These are phyloP conservation scores for Tetramorium simillimum DNA, from an alignment of 1,140 invertebrate genomes.

Conservation along the genomic window DNA sequence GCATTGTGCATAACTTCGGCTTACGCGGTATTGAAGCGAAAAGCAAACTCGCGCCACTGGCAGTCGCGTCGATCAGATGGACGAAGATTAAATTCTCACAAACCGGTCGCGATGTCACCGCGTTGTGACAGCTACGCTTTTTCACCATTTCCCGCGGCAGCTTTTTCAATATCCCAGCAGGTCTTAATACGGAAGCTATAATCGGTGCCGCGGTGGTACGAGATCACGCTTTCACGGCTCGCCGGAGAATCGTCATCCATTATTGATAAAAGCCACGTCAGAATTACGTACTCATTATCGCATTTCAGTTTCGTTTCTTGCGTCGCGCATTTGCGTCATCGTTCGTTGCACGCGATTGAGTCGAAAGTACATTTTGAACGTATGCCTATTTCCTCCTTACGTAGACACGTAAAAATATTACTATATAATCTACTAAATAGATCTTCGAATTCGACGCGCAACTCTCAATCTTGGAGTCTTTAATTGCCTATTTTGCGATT, in stretches of 20 bases:
- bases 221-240: constrained; percentile 1
- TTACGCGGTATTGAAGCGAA: not conserved
- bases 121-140: not conserved
- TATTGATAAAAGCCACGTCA: constrained; percentile 5
- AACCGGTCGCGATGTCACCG: not conserved
- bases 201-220: not conserved
- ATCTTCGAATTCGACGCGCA: not conserved
- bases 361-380: not conserved
- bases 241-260: constrained; percentile 10
- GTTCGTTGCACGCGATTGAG: constrained; percentile 10
- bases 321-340: constrained; percentile 11
- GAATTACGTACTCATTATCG: constrained; percentile 34
- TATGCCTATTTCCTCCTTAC: not conserved
- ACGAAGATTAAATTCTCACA: constrained; percentile 36
- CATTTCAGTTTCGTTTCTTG: constrained; percentile 1
- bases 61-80: not conserved
- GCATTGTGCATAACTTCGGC: not conserved
- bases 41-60: not conserved
- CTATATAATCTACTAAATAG: not conserved
- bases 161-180: not conserved
- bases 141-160: not conserved
- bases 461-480: not conserved
- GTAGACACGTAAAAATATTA: not conserved
- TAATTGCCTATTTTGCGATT: not conserved
- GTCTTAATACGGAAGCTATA: constrained; percentile 3